Evolutionary conservation across 2,797 vertebrate genomes (phyloP), one percentile per base, ranked within the genome.

Genomic region (Vultur gryphus): DNA sequence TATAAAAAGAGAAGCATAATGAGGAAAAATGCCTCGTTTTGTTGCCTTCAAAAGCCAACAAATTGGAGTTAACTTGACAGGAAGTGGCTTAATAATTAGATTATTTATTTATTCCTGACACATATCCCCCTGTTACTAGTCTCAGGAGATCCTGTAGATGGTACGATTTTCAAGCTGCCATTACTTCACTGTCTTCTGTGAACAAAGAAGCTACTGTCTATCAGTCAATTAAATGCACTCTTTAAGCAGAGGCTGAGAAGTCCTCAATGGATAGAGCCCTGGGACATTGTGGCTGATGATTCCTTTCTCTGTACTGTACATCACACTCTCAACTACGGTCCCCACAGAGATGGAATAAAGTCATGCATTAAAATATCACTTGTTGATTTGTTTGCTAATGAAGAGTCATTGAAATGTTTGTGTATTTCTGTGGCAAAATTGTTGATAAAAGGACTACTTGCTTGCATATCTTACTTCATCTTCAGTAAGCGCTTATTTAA

Each of bases 61-160:
- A 99, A 99, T 99, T 99, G 98, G 98, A 98, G 98, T 98, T 98
- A 98, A 99, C 98, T 98, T 99, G 98, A 99, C 98, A 99, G 98
- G 98, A 99, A 98, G 98, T 99, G 98, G 98, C 98, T 99, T 98
- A 99, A 99, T 99, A 99, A 98, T 99, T 99, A 99, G 98, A 99
- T 99, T 99, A 99, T 99, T 99, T 99, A 99, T 99, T 99, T 98
- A 98, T 98, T 98, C 98, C 98, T 98, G 98, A 98, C 98, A 98
- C 98, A 98, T 98, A 98, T 98, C 98, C 98, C 98, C 98, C 98
- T 98, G 98, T 98, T 98, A 98, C 98, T 98, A 95, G 98, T 98
- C 98, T 98, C 98, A 92, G 98, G 98, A 98, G 98, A 98, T 98
- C 96, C 97, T 97, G 97, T 98, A 98, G 98, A 98, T 98, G 98